These are phyloP conservation scores for Thalassaphorura encarpata DNA, from an alignment of 1,140 invertebrate genomes.

Conservation along the genomic window DNA sequence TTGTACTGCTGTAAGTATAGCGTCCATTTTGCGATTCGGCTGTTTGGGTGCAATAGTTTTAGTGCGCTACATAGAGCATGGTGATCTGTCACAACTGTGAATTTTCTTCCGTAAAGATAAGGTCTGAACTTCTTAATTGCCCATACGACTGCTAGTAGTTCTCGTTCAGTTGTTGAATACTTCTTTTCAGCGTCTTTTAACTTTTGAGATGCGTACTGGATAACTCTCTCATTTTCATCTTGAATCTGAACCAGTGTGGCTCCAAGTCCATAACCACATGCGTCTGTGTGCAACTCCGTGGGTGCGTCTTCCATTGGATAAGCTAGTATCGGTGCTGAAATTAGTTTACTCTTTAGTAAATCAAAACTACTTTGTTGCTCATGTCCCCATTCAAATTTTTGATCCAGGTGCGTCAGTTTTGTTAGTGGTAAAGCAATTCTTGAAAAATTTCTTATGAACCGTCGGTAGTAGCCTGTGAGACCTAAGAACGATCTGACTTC, in stretches of 20 bases:
- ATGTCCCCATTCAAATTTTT: not conserved
- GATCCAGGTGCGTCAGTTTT: not conserved
- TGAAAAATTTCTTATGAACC: conserved; percentile 3
- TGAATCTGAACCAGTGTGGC: conserved; percentile 41
- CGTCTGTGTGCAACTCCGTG: conserved; percentile 41
- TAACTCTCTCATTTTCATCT: conserved; percentile 34
- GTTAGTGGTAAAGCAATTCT: conserved; percentile 2
- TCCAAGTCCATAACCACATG: conserved; percentile 41
- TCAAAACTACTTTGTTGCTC: conserved; percentile 30
- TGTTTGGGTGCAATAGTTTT: not conserved
- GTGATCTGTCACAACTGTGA: conserved; percentile 7
- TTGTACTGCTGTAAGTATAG: conserved; percentile 6
- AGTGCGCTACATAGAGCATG: not conserved
- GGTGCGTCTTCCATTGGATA: conserved; percentile 21
- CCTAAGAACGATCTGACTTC: not conserved
- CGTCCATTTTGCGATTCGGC: not conserved
- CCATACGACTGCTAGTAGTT: conserved; percentile 40
- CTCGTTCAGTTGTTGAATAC: conserved; percentile 38
- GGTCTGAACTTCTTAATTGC: conserved; percentile 28
- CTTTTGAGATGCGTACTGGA: conserved; percentile 40
- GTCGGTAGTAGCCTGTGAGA: conserved; percentile 3
- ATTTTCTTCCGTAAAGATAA: conserved; percentile 14
- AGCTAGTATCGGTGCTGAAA: conserved; percentile 16
- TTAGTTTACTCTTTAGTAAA: conserved; percentile 34
- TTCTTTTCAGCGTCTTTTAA: conserved; percentile 36